Conservation (phyloP, 2,797 vertebrate genomes). For the Macropodus opercularis region DNA sequence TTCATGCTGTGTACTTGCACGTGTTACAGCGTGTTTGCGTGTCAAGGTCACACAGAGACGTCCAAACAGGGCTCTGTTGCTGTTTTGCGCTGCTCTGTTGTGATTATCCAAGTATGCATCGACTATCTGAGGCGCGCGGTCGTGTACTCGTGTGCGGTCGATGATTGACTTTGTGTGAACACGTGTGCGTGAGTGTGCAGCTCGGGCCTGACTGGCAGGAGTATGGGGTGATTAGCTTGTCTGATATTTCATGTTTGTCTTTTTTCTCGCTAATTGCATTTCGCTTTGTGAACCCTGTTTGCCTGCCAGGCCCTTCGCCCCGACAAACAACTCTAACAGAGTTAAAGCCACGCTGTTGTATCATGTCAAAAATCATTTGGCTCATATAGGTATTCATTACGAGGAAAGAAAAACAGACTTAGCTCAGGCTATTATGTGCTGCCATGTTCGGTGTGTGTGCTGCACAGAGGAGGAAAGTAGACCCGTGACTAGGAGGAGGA, state of each 20-base stretch:
- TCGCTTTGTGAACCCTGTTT: slow-evolving; percentile 70
- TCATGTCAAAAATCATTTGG: slow-evolving; percentile 77
- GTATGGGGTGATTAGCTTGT: slow-evolving; percentile 69
- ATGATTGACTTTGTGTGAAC: slow-evolving; percentile 44
- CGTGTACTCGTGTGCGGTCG: slow-evolving; percentile 15
- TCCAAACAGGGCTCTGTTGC: slow-evolving; percentile 30
- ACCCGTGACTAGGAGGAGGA: background rate
- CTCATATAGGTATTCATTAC: slow-evolving; percentile 67
- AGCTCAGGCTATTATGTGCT: background rate
- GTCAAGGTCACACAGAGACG: slow-evolving; percentile 63
- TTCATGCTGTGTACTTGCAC: slow-evolving; percentile 5
- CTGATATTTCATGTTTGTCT: slow-evolving; percentile 73
- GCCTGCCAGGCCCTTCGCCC: slow-evolving; percentile 60
- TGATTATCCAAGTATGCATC: slow-evolving; percentile 27
- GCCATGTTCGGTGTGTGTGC: slow-evolving; percentile 11
- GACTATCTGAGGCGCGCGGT: slow-evolving; percentile 6
- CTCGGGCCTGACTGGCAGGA: slow-evolving; percentile 64
- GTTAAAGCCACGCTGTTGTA: slow-evolving; percentile 71
- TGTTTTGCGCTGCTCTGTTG: slow-evolving; percentile 16
- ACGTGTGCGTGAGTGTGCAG: slow-evolving; percentile 27
- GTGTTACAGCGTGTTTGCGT: slow-evolving; percentile 3
- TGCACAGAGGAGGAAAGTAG: slow-evolving; percentile 4
- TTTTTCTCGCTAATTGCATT: slow-evolving; percentile 73
- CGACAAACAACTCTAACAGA: slow-evolving; percentile 78
- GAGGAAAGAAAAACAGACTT: slow-evolving; percentile 4